phyloP scores from a whole-genome alignment of 2,113 vertebrate genomes.

The crab-eating macaque (Macaca fascicularis) region DNA sequence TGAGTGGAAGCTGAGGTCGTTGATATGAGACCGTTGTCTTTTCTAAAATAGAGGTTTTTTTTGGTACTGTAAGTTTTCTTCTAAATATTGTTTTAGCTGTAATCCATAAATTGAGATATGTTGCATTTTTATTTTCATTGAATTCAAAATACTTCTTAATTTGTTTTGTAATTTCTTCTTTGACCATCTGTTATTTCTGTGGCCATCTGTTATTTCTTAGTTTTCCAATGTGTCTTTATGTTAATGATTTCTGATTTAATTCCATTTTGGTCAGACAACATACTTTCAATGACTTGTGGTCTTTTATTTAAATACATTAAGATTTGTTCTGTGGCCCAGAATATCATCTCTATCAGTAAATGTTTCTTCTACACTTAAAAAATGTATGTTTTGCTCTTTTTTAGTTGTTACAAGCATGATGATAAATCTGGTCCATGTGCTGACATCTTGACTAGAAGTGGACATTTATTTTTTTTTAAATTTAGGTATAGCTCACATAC shows the following conservation, averaged over 20 bases:
- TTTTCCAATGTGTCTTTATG: not conserved
- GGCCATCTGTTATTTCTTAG: not conserved
- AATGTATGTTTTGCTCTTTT: not conserved
- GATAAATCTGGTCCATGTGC: not conserved
- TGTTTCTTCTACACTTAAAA: not conserved
- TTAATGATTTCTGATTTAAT: constrained; percentile 23
- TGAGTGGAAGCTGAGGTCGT: not conserved
- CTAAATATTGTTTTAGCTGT: not conserved
- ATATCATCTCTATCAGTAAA: not conserved
- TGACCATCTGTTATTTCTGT: not conserved
- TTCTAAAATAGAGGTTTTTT: not conserved
- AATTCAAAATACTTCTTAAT: not conserved
- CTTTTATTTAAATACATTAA: not conserved
- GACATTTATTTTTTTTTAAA: not conserved
- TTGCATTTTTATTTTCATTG: not conserved
- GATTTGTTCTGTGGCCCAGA: not conserved
- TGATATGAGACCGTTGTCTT: not conserved
- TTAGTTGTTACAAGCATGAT: not conserved
- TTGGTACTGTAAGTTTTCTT: not conserved
- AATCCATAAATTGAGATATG: not conserved
- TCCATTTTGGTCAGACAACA: not conserved
- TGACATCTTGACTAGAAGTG: not conserved
- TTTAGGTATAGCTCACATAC: not conserved
- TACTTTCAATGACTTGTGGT: not conserved
- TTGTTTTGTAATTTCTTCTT: not conserved